Conservation (phyloP, 2,113 vertebrate genomes). For the Garra rufa region DNA sequence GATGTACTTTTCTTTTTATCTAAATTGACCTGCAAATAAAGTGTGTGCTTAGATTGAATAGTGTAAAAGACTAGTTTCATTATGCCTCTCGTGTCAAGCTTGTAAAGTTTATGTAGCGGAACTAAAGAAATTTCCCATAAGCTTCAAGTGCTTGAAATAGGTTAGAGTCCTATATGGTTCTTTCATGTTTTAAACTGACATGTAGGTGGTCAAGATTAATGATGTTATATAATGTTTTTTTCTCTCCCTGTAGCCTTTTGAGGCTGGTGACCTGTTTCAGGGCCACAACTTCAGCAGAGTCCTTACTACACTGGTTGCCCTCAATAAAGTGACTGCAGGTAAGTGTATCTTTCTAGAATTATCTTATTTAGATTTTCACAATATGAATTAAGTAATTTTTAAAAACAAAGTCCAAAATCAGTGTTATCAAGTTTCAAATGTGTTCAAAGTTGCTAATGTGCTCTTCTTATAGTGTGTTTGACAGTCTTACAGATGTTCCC, state of each 20-base stretch:
- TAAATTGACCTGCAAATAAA: not conserved
- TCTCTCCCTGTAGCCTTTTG: constrained; percentile 85
- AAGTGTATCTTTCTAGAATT: constrained; percentile 59
- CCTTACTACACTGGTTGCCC: constrained; percentile 90
- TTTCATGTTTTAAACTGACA: not conserved
- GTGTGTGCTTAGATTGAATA: not conserved
- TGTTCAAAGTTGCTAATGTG: not conserved
- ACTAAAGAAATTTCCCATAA: not conserved
- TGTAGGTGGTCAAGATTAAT: not conserved
- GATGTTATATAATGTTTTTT: not conserved
- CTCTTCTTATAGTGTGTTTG: not conserved
- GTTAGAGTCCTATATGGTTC: not conserved
- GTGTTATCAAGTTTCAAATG: not conserved
- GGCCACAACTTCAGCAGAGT: constrained; percentile 96
- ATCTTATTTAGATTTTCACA: not conserved
- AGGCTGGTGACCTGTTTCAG: constrained; percentile 95
- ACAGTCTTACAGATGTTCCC: constrained; percentile 5
- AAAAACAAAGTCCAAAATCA: not conserved
- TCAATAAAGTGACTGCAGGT: constrained; percentile 99
- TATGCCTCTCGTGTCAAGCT: no score
- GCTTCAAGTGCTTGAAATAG: constrained; percentile 3
- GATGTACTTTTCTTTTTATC: not conserved
- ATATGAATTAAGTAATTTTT: not conserved
- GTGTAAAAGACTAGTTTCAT: not conserved
- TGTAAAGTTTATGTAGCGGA: not conserved